These are phyloP conservation scores for Drosophila tropicalis DNA, from an alignment of 1,140 invertebrate species.

Conservation along the genomic window DNA sequence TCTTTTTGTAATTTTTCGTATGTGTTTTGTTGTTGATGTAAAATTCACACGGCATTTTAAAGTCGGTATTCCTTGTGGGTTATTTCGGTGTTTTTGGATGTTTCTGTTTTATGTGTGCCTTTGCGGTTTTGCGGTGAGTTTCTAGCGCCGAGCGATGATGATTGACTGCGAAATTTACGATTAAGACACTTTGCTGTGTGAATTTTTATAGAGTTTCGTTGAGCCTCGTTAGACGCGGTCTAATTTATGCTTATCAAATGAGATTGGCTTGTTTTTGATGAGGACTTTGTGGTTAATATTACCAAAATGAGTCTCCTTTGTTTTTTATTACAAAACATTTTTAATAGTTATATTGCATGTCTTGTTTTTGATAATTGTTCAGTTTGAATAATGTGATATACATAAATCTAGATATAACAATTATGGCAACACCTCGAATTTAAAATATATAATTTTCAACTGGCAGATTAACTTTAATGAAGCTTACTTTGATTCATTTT, in stretches of 20 bases:
- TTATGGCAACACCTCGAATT: too few relatives aligned
- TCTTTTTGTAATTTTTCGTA: neutral
- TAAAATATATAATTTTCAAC: too few relatives aligned
- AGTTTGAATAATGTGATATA: too few relatives aligned
- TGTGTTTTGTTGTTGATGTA: conserved; percentile 1
- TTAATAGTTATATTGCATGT: too few relatives aligned
- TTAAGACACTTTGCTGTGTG: conserved; percentile 15
- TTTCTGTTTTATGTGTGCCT: conserved; percentile 24
- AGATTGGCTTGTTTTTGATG: conserved; percentile 2
- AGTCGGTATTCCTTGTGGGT: conserved; percentile 16
- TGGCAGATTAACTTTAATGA: too few relatives aligned
- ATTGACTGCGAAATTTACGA: conserved; percentile 33
- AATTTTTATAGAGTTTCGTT: conserved; percentile 23
- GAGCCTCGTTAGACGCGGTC: conserved; percentile 15
- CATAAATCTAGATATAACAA: too few relatives aligned
- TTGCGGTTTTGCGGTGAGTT: conserved; percentile 39
- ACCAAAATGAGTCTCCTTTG: too few relatives aligned
- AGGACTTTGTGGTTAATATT: neutral
- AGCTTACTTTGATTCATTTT: too few relatives aligned
- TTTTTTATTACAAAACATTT: too few relatives aligned
- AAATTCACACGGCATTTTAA: conserved; percentile 43
- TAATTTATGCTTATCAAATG: conserved; percentile 9
- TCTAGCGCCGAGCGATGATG: conserved; percentile 23
- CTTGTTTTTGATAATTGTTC: too few relatives aligned
- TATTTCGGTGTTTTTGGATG: conserved; percentile 19